Base-by-base conservation (phyloP, 1,140 invertebrate genomes). In the Leptinotarsa texana region DNA sequence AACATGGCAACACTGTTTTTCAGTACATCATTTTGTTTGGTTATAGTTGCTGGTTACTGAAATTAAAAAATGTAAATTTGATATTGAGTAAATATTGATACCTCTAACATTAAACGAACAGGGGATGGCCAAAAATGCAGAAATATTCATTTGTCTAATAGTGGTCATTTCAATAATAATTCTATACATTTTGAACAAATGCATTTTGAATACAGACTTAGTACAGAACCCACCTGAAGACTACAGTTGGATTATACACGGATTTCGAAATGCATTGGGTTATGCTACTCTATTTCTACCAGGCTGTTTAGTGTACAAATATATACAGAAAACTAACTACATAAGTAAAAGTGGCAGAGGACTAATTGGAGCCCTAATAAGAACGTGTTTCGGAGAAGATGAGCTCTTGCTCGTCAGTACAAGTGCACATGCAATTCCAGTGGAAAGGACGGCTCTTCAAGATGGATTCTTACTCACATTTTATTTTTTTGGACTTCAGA, bases 281-380 rank as follows among this genome's bases (percentile, higher is more conserved):
- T 98, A 98, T 87, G 90, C 91, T 3, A 95, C 94, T 33, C 89
- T 98, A 75, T 89, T 98, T 84, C 84, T 98, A 69, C 96, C 96
- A 13, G 95, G 94, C 61, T 94, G 90, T 82, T 83, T 98, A 15
- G 88, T 97, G 63, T 94, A 95, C 81, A 93, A 93, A 85, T 96
- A 96, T 87, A 89, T 96, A 8, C 89, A 91, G 67, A 90, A 90
- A 79, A 92, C 89, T 18, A 93, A 94, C 79, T 97, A 96, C 83
- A 89, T 95, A 77, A 94, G 96, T 83, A 91, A 90, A 85, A 85
- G 89, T 83, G 90, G 95, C 93, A 87, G 90, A 88, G 83, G 88
- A 87, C 75, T 89, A 83, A 78, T 84, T 91, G 75, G 85, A 73
- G 87, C 77, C 61, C 78, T 90, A 63, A 84, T 93, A 33, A 88